These are phyloP conservation scores for Marasmarcha lunaedactyla DNA, from an alignment of 2,888 invertebrate species.

Conservation along the genomic window DNA sequence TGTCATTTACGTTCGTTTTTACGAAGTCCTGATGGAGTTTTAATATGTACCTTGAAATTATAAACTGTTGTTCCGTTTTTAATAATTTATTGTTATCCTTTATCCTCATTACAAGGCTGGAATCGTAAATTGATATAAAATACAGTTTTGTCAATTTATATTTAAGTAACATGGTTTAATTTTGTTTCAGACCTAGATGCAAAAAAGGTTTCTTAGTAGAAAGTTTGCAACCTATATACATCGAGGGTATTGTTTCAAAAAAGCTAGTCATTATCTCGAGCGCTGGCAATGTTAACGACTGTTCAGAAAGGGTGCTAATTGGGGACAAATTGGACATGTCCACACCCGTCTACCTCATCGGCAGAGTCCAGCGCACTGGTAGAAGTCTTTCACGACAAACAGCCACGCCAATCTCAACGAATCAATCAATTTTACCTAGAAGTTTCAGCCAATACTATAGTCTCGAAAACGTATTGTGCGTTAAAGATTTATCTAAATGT, in stretches of 20 bases:
- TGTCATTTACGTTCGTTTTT: no score
- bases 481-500: slow-evolving; percentile 32
- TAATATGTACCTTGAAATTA: no score
- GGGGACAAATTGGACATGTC: slow-evolving; percentile 23
- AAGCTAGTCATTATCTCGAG: slow-evolving; percentile 38
- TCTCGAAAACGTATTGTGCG: slow-evolving; percentile 31
- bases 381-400: slow-evolving; percentile 37
- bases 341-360: slow-evolving; percentile 29
- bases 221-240: slow-evolving; percentile 27
- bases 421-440: background rate
- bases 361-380: slow-evolving; percentile 30
- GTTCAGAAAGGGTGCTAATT: slow-evolving; percentile 28
- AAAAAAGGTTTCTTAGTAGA: slow-evolving; percentile 46
- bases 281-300: slow-evolving; percentile 32
- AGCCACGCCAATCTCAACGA: slow-evolving; percentile 14
- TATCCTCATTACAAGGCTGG: no score
- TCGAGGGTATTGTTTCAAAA: slow-evolving; percentile 33
- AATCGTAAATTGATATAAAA: no score
- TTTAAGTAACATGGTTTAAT: no score
- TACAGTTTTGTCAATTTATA: no score
- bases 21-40: no score
- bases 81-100: no score
- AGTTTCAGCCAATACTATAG: background rate
- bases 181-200: slow-evolving; percentile 40
- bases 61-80: no score